Conservation (phyloP, 1,140 invertebrate species). For the Antheraea mylitta region DNA sequence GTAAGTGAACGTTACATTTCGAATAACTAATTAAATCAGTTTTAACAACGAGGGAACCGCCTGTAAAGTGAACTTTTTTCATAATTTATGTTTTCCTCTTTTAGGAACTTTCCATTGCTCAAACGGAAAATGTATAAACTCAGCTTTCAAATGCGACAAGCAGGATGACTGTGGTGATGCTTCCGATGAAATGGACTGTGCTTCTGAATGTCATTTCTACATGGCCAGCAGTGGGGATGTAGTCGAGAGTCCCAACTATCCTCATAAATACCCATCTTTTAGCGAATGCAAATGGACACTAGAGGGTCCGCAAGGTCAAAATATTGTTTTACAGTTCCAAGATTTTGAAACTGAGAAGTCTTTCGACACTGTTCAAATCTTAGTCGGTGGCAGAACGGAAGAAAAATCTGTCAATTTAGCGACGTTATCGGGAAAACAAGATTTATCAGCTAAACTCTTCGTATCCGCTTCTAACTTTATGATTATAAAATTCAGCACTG, state of each 20-base stretch:
- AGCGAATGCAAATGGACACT: constrained; percentile 98
- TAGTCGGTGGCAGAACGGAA: constrained; percentile 96
- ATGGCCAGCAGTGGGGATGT: constrained; percentile 97
- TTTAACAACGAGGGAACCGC: too few relatives aligned
- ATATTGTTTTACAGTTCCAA: constrained; percentile 95
- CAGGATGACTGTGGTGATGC: constrained; percentile 96
- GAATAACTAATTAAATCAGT: too few relatives aligned
- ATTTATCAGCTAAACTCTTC: constrained; percentile 89
- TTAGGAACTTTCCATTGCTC: constrained; percentile 93
- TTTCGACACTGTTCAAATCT: constrained; percentile 96
- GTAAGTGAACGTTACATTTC: constrained; percentile 68
- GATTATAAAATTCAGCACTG: constrained; percentile 97
- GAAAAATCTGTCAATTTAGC: constrained; percentile 95
- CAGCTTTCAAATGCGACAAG: constrained; percentile 93
- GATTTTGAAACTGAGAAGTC: constrained; percentile 98
- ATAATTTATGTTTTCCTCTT: constrained; percentile 41
- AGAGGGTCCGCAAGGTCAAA: constrained; percentile 96
- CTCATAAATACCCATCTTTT: constrained; percentile 93
- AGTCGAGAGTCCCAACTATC: constrained; percentile 96
- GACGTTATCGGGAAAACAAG: constrained; percentile 93
- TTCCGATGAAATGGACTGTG: constrained; percentile 95
- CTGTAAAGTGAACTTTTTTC: constrained; percentile 9
- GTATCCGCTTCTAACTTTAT: constrained; percentile 98
- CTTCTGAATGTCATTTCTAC: constrained; percentile 92
- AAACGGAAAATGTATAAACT: constrained; percentile 94